Evolutionary conservation across 2,113 vertebrate species (phyloP).

Genomic region (Bos indicus): DNA sequence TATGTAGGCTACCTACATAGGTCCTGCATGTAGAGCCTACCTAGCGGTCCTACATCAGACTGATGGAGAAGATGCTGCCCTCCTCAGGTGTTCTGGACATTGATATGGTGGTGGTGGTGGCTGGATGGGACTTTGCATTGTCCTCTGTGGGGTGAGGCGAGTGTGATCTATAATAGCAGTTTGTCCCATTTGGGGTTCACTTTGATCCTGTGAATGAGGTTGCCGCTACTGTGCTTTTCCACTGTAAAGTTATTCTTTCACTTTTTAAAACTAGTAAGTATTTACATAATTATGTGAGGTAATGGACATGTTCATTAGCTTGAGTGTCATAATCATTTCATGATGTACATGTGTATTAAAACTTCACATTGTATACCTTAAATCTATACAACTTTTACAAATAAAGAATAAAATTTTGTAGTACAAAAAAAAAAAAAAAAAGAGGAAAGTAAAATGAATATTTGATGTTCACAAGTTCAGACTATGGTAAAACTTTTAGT

Average conservation of each 20-base stretch:
- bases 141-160: background rate
- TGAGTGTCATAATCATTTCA: background rate
- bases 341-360: background rate
- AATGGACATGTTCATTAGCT: background rate
- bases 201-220: background rate
- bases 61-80: background rate
- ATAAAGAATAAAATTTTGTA: background rate
- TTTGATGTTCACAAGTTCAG: background rate
- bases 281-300: background rate
- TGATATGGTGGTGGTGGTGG: background rate
- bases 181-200: background rate
- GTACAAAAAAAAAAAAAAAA: background rate
- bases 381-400: background rate
- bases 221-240: background rate
- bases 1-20: background rate
- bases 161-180: background rate
- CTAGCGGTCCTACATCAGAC: background rate
- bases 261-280: background rate
- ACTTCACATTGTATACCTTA: background rate
- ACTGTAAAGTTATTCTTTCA: background rate
- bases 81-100: background rate
- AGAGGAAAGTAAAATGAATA: background rate
- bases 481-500: background rate
- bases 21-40: background rate
- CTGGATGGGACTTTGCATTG: background rate